These are phyloP conservation scores for Listronotus oregonensis DNA, from an alignment of 1,140 invertebrate genomes.

Conservation along the genomic window DNA sequence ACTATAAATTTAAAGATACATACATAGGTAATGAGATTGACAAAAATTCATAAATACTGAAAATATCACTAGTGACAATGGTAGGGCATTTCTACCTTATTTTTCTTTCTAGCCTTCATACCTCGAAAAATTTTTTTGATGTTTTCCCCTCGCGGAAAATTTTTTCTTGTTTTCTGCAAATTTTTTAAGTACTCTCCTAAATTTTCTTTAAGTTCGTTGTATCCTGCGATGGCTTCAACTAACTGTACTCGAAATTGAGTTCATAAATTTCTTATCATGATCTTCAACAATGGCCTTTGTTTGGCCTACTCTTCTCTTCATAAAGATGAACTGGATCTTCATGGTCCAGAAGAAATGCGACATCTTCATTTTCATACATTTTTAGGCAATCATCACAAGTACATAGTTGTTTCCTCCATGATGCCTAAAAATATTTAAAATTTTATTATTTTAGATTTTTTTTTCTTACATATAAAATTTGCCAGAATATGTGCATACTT, in stretches of 20 bases:
- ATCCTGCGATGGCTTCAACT: constrained; percentile 82
- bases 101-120: constrained; percentile 79
- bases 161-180: constrained; percentile 85
- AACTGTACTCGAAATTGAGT: constrained; percentile 79
- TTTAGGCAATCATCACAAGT: constrained; percentile 67
- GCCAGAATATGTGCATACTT: too few relatives aligned
- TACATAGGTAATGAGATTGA: constrained; percentile 2
- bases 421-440: constrained; percentile 41
- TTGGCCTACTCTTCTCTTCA: constrained; percentile 77
- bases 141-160: constrained; percentile 88
- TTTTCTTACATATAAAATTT: too few relatives aligned
- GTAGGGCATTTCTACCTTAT: constrained; percentile 67
- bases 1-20: not conserved
- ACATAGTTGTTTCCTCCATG: constrained; percentile 78
- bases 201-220: constrained; percentile 85
- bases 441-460: too few relatives aligned
- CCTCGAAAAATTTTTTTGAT: constrained; percentile 87
- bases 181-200: constrained; percentile 83
- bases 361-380: constrained; percentile 69
- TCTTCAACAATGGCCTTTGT: constrained; percentile 62
- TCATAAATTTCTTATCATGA: constrained; percentile 45
- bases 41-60: not conserved
- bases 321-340: constrained; percentile 87
- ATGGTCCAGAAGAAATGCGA: constrained; percentile 77
- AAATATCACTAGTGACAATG: constrained; percentile 61